Percentiles rank a stretch among this genome's conserved stretches.
Conservation (phyloP, 1,140 invertebrate species). For the Drosophila parvula region DNA sequence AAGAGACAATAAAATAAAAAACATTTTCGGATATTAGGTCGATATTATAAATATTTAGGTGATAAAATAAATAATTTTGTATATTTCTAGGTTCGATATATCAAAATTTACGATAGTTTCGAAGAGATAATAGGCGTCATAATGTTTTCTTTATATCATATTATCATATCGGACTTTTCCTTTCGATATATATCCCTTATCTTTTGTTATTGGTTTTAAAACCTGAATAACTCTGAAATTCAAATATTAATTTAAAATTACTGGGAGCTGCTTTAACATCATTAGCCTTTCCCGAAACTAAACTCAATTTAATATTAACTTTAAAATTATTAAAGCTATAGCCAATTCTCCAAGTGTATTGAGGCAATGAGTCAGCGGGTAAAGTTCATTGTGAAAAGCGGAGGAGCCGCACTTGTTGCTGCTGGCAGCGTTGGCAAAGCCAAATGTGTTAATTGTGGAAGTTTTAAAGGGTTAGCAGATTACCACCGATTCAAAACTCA, state of each 20-base stretch:
- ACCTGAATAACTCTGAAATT: not conserved
- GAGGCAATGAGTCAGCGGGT: constrained; percentile 13
- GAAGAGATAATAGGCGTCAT: too few species aligned
- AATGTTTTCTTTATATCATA: too few species aligned
- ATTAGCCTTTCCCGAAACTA: too few species aligned
- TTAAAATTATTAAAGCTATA: not conserved
- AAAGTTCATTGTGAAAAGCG: constrained; percentile 43
- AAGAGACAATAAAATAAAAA: too few species aligned
- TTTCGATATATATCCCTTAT: too few species aligned
- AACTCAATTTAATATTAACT: not conserved
- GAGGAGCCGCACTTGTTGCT: constrained; percentile 51
- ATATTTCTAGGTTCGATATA: too few species aligned
- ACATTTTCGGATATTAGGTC: too few species aligned
- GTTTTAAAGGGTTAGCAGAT: constrained; percentile 45
- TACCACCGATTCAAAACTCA: constrained; percentile 36
- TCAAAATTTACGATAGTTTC: too few species aligned
- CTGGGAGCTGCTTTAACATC: too few species aligned
- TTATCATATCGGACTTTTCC: too few species aligned
- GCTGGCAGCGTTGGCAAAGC: constrained; percentile 14
- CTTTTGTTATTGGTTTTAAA: not conserved
- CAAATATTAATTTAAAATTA: not conserved
- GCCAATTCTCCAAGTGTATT: constrained; percentile 9
- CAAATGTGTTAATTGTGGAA: constrained; percentile 68
- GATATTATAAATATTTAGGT: too few species aligned
- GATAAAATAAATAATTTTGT: too few species aligned